Evolutionary conservation across 2,888 invertebrate genomes (phyloP).

Genomic region (Biston betularia): DNA sequence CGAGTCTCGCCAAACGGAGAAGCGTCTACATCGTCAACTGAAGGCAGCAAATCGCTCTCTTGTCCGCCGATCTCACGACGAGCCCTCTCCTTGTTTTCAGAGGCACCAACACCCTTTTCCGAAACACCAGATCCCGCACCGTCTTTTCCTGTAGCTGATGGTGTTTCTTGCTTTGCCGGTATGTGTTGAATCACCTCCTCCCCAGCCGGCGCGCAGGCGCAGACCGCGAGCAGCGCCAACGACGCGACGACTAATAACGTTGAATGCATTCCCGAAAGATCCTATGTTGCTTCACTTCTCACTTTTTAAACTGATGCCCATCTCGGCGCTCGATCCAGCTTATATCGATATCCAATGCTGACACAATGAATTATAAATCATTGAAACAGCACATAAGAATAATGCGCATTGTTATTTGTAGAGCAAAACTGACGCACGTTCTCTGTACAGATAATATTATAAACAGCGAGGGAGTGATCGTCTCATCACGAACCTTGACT

Average conservation of each 20-base stretch:
- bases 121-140: slow-evolving; percentile 78
- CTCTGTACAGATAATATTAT: slow-evolving; percentile 54
- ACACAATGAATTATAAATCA: slow-evolving; percentile 68
- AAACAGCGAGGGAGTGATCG: slow-evolving; percentile 64
- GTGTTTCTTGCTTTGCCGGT: slow-evolving; percentile 76
- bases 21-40: slow-evolving; percentile 64
- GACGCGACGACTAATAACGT: slow-evolving; percentile 76
- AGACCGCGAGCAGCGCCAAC: slow-evolving; percentile 74
- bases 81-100: slow-evolving; percentile 59
- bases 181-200: slow-evolving; percentile 79
- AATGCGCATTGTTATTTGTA: slow-evolving; percentile 68
- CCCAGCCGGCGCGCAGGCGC: slow-evolving; percentile 71
- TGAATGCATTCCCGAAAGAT: slow-evolving; percentile 77
- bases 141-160: slow-evolving; percentile 77
- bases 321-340: slow-evolving; percentile 43
- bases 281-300: slow-evolving; percentile 71
- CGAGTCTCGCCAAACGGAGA: slow-evolving; percentile 72
- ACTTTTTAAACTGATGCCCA: slow-evolving; percentile 54
- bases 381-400: slow-evolving; percentile 67
- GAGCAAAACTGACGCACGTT: slow-evolving; percentile 69
- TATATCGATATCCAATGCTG: slow-evolving; percentile 69
- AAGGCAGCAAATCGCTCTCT: slow-evolving; percentile 75
- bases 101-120: slow-evolving; percentile 72
- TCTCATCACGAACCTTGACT: slow-evolving; percentile 66
- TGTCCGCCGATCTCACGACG: slow-evolving; percentile 71